Conservation (phyloP, 2,113 vertebrate genomes). For the Melierax canorus region DNA sequence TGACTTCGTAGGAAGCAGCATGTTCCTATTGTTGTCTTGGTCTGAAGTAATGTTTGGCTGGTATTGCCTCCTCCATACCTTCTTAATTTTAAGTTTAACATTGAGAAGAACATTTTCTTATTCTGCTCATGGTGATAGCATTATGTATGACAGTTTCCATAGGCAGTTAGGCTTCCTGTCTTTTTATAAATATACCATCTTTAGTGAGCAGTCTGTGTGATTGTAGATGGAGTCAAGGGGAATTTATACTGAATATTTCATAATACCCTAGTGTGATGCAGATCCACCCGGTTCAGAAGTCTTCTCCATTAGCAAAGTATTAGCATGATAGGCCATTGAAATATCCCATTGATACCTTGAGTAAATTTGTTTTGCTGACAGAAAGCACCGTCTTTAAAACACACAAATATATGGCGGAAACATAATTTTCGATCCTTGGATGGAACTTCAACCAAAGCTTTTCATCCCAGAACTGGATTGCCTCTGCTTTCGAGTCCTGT, state of each 20-base stretch:
- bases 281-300: neutral
- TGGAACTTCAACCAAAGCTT: slow-evolving; percentile 89
- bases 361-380: slow-evolving; percentile 48
- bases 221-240: neutral
- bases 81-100: neutral
- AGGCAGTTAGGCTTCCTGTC: neutral
- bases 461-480: slow-evolving; percentile 95
- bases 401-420: slow-evolving; percentile 86
- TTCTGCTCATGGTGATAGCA: neutral
- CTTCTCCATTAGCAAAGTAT: neutral
- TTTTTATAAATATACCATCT: neutral
- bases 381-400: slow-evolving; percentile 80
- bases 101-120: neutral
- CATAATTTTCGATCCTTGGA: slow-evolving; percentile 90
- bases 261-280: neutral
- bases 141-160: neutral
- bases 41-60: neutral
- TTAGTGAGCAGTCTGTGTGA: neutral
- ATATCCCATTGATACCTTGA: neutral
- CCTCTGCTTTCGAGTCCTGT: slow-evolving; percentile 98
- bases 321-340: neutral
- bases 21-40: neutral
- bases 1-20: neutral
- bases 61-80: neutral
- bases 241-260: neutral